Percentiles rank a stretch among this genome's conserved stretches.
Evolutionary conservation across 1,140 invertebrate species (phyloP).

Genomic region (Colletes latitarsis): DNA sequence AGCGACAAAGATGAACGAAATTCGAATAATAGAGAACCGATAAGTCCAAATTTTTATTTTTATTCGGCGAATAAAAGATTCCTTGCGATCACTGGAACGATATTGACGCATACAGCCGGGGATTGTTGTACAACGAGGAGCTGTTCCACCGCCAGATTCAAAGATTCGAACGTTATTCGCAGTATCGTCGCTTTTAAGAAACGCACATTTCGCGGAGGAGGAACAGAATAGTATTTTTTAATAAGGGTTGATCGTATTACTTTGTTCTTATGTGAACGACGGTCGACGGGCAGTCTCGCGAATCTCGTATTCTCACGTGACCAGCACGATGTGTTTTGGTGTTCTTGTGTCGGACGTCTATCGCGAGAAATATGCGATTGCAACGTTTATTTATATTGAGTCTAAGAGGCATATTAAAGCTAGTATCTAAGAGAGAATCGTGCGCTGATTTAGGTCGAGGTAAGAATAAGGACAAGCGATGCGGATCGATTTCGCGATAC

Average conservation of each 20-base stretch:
- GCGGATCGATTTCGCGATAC: not conserved
- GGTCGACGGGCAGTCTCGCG: conserved; percentile 10
- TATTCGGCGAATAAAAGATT: too few relatives aligned
- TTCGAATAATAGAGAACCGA: too few relatives aligned
- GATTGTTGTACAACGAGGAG: too few relatives aligned
- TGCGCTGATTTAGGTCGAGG: not conserved
- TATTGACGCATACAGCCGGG: too few relatives aligned
- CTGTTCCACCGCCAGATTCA: too few relatives aligned
- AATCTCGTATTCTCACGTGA: not conserved
- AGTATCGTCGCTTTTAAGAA: not conserved
- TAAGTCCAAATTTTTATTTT: too few relatives aligned
- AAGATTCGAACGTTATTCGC: too few relatives aligned
- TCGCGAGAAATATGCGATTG: not conserved
- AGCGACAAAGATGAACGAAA: too few relatives aligned
- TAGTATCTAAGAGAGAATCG: not conserved
- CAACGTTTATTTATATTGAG: not conserved
- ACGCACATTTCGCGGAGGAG: too few relatives aligned
- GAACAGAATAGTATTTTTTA: not conserved
- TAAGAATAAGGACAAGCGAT: not conserved
- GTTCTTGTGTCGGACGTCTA: not conserved
- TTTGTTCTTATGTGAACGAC: not conserved
- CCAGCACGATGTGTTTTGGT: conserved; percentile 7
- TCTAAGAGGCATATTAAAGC: not conserved
- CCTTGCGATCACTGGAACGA: too few relatives aligned
- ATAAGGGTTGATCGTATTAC: not conserved